These are phyloP conservation scores for Ridgeia piscesae DNA, from an alignment of 1,140 invertebrate species.

Conservation along the genomic window DNA sequence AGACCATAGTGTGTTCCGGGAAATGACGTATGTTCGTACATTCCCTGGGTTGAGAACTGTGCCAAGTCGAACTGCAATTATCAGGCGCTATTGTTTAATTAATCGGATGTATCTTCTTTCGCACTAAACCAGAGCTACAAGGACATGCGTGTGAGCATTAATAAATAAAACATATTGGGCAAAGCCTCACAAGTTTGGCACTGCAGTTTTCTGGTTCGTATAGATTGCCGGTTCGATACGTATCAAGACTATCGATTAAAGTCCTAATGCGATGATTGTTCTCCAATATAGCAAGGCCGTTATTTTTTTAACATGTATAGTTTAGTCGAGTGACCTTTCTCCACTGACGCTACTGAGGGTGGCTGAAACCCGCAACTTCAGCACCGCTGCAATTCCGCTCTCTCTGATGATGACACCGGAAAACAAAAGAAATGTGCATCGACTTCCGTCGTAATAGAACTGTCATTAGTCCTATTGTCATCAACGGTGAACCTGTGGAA, in stretches of 20 bases:
- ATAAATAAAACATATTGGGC: conserved; percentile 1
- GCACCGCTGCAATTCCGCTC: no score
- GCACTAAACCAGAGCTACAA: neutral
- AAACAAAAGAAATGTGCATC: no score
- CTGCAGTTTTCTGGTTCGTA: neutral
- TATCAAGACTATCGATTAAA: neutral
- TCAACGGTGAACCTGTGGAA: no score
- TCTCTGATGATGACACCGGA: no score
- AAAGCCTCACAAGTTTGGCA: neutral
- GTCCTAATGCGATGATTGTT: neutral
- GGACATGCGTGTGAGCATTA: neutral
- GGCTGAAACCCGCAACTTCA: no score
- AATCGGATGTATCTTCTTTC: neutral
- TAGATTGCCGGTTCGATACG: neutral
- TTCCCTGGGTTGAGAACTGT: neutral
- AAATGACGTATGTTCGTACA: neutral
- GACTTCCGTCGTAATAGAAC: no score
- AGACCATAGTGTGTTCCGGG: neutral
- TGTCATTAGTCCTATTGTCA: no score
- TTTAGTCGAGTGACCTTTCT: neutral
- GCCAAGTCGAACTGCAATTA: neutral
- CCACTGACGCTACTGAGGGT: no score
- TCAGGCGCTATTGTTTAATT: neutral
- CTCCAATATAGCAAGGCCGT: neutral
- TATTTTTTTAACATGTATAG: neutral